These are phyloP conservation scores for Hydrolagus colliei DNA, from an alignment of 2,797 vertebrate species.

Conservation along the genomic window DNA sequence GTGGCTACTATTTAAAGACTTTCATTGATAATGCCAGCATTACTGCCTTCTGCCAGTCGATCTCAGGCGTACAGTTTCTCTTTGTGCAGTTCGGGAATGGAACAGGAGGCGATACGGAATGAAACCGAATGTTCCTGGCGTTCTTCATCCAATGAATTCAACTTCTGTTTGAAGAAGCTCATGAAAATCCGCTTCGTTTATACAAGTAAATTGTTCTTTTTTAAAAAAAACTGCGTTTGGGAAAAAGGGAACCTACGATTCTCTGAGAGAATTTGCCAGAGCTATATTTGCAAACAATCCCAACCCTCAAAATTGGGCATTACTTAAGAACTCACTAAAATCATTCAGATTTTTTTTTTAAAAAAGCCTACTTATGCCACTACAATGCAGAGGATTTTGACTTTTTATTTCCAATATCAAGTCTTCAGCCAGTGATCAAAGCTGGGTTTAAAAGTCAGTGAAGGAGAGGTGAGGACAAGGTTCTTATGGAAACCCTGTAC, in stretches of 20 bases:
- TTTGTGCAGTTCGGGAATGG: background rate
- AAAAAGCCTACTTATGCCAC: too few relatives aligned
- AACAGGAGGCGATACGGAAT: background rate
- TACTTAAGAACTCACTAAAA: too few relatives aligned
- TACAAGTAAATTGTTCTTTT: background rate
- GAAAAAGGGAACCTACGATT: background rate
- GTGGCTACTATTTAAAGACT: background rate
- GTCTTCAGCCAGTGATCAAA: too few relatives aligned
- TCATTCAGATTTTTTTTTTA: too few relatives aligned
- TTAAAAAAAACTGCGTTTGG: background rate
- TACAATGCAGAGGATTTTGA: too few relatives aligned
- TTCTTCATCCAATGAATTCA: background rate
- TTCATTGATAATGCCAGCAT: background rate
- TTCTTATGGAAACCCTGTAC: too few relatives aligned
- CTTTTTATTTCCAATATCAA: too few relatives aligned
- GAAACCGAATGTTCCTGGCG: background rate
- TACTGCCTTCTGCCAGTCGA: background rate
- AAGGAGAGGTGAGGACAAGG: too few relatives aligned
- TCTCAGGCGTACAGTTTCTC: background rate
- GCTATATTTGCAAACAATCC: background rate
- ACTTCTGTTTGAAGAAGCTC: background rate
- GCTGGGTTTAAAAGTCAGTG: too few relatives aligned
- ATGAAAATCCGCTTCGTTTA: background rate
- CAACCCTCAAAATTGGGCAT: too few relatives aligned
- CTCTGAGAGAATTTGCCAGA: background rate